A percentile compares a stretch with the other conserved stretches of the same genome.
phyloP scores from a whole-genome alignment of 2,888 invertebrate genomes.

The Erannis defoliaria region DNA sequence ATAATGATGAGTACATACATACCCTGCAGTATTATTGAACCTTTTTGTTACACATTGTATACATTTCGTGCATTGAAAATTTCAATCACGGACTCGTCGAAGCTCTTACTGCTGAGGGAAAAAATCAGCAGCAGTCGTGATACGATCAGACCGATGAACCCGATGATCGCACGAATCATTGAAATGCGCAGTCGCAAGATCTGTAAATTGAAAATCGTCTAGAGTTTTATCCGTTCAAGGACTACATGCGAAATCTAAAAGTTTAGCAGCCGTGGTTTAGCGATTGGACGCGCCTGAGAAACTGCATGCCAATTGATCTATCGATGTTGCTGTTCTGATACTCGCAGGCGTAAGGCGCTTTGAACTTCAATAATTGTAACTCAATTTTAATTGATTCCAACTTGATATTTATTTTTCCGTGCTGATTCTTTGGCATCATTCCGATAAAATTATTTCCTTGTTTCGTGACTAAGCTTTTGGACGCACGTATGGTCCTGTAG shows the following conservation, averaged over 20 bases:
- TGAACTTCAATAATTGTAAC: constrained; percentile 13
- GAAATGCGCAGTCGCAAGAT: constrained; percentile 80
- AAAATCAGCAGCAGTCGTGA: constrained; percentile 61
- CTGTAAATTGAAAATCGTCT: constrained; percentile 79
- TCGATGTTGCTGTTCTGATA: constrained; percentile 61
- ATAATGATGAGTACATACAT: no score
- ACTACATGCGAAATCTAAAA: constrained; percentile 56
- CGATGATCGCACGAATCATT: constrained; percentile 75
- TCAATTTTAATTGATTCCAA: not conserved
- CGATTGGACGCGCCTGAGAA: constrained; percentile 71
- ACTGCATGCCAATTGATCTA: constrained; percentile 27
- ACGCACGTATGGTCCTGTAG: constrained; percentile 26
- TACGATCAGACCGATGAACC: constrained; percentile 78
- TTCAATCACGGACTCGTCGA: constrained; percentile 70
- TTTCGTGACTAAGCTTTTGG: constrained; percentile 36
- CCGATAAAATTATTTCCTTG: constrained; percentile 17
- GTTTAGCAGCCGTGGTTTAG: constrained; percentile 54
- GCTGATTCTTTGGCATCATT: constrained; percentile 21
- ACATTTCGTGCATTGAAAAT: constrained; percentile 78
- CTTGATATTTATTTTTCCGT: constrained; percentile 6
- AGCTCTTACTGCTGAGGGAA: constrained; percentile 62
- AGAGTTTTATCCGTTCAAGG: constrained; percentile 78
- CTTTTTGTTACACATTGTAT: no score
- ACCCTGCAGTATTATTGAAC: no score
- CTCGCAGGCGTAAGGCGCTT: constrained; percentile 65